Base-by-base conservation (phyloP, 2,888 invertebrate genomes). In the Phasia obesa region DNA sequence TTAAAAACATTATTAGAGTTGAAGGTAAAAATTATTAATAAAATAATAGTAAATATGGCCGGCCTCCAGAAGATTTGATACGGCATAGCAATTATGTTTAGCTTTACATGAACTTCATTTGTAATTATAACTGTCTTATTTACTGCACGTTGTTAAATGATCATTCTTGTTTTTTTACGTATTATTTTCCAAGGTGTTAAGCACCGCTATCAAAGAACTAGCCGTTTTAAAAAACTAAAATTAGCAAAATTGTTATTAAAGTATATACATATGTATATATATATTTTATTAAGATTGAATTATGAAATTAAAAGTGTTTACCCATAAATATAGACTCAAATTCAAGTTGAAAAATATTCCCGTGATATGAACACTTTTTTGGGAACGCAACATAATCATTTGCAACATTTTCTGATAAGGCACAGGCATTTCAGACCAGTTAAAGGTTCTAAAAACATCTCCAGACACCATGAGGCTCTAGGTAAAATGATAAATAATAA, bases 261-360 rank as follows among this genome's bases (percentile, higher is more conserved):
- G 11, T 38, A 7, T 7, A 4, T 38, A 2, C 7, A 3, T 4
- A 35, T 11, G 11, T n/a, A 38, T 11, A 3, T 6, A 19, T 47
- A n/a, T 47, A 47, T 15, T 47, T 2, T 38, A 38, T 13, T 38
- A 13, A 38, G 13, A 31, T 4, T 47, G n/a, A 25, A n/a, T n/a
- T n/a, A n/a, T n/a, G n/a, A n/a, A n/a, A n/a, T n/a, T n/a, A 31
- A 60, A 21, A 31, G 76, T 59, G n/a, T n/a, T n/a, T n/a, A 74
- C 74, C 78, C 82, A 69, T 27, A 74, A 64, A 64, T 64, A 82
- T 21, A 82, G 74, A 27, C 53, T 51, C 49, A 74, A 77, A 51
- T 82, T 77, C 15, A 82, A 70, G 17, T 55, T 81, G 23, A 74
- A 78, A 62, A 82, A 78, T 64, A 77, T 42, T 7, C 77, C 82